A percentile compares a stretch with the other conserved stretches of the same genome.
These are phyloP conservation scores for Actinia tenebrosa DNA, from an alignment of 64 coral and sea anemone species.

Conservation along the genomic window DNA sequence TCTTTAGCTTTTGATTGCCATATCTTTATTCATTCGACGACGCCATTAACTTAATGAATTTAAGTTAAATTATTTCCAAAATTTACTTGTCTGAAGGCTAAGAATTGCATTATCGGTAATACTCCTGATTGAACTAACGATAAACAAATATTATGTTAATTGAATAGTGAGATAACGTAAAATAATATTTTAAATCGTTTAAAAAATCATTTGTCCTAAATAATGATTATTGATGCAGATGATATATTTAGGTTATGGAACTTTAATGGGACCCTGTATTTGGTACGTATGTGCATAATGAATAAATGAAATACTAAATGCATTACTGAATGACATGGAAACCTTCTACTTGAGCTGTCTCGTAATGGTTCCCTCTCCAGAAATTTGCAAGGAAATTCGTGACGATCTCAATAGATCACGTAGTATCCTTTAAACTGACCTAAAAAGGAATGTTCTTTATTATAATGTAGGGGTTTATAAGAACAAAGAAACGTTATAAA, in stretches of 20 bases:
- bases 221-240: constrained; percentile 8
- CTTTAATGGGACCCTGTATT: not conserved
- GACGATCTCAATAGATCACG: no score
- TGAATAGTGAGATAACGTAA: not conserved
- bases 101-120: not conserved
- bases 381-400: not conserved
- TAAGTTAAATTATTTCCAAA: not conserved
- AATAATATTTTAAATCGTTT: not conserved
- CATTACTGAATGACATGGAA: not conserved
- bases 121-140: not conserved
- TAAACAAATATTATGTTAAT: constrained; percentile 10
- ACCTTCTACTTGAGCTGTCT: not conserved
- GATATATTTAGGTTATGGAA: constrained; percentile 6
- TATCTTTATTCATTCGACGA: not conserved
- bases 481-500: not conserved
- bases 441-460: not conserved
- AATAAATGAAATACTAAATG: not conserved
- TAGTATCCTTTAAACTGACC: no score
- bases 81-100: not conserved
- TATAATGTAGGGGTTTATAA: not conserved
- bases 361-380: not conserved
- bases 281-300: not conserved
- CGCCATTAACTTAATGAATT: no score
- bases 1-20: not conserved
- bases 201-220: not conserved